Conservation (phyloP, 2,113 vertebrate genomes). For the Litocranius walleri region DNA sequence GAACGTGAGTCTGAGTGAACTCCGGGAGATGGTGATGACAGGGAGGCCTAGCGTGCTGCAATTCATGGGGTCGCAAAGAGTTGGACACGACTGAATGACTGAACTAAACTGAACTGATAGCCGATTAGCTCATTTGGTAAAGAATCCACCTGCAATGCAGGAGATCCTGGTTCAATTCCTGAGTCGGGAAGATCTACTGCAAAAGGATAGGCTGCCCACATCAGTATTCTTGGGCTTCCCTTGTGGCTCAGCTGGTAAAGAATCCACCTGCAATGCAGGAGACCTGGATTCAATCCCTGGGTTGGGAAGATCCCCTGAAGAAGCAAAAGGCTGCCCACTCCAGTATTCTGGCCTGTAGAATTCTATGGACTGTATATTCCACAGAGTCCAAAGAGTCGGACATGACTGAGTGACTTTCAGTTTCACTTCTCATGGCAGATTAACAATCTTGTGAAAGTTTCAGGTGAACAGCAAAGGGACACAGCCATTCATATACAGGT, state of each 20-base stretch:
- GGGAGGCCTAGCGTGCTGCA: too few relatives aligned
- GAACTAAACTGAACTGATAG: background rate
- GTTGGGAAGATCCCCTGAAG: background rate
- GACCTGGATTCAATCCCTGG: background rate
- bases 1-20: too few relatives aligned
- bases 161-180: background rate
- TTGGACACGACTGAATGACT: too few relatives aligned
- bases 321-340: background rate
- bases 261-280: background rate
- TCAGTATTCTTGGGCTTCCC: background rate
- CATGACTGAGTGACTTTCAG: background rate
- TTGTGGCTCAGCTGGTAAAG: background rate
- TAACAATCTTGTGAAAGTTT: background rate
- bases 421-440: background rate
- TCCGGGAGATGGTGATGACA: too few relatives aligned
- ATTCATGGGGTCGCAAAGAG: too few relatives aligned
- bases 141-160: background rate
- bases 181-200: background rate
- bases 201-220: background rate
- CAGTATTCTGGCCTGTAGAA: background rate
- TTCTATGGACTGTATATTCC: background rate
- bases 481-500: background rate
- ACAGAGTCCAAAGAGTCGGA: rapidly evolving
- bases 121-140: background rate
- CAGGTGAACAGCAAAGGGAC: background rate